Conservation (phyloP, 1,140 invertebrate species). For the Plutomurus gul region DNA sequence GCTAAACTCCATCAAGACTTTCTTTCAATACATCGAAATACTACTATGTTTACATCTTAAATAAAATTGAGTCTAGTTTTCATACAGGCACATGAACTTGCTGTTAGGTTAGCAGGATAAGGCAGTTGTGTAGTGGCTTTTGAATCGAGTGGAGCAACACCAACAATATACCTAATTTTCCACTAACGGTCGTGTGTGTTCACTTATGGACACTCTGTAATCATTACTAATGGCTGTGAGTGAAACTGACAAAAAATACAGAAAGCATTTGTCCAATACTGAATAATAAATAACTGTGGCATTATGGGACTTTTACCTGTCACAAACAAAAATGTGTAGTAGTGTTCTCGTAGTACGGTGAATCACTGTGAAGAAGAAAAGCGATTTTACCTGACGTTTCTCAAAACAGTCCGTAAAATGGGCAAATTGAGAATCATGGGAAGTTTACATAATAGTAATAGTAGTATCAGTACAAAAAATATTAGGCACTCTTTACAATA, state of each 20-base stretch:
- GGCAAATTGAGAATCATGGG: not conserved
- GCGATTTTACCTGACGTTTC: not conserved
- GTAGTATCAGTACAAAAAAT: not conserved
- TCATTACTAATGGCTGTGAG: no score
- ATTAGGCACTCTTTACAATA: not conserved
- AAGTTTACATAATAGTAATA: not conserved
- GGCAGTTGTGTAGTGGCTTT: not conserved
- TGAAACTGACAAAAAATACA: no score
- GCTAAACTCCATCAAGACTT: no score
- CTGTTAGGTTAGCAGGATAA: not conserved
- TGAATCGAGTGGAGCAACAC: not conserved
- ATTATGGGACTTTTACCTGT: no score
- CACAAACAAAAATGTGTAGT: not conserved
- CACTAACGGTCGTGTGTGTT: not conserved
- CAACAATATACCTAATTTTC: not conserved
- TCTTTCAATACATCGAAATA: no score
- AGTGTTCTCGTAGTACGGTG: no score
- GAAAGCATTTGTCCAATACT: no score
- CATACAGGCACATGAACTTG: no score
- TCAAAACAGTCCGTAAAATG: not conserved
- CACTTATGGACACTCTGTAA: not conserved
- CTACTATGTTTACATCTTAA: no score
- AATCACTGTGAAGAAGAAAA: not conserved
- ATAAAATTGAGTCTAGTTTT: no score
- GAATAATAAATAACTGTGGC: no score